Evolutionary conservation across 2,113 vertebrate species (phyloP), one percentile per base, ranked within the genome.

Genomic region (Ovis aries): DNA sequence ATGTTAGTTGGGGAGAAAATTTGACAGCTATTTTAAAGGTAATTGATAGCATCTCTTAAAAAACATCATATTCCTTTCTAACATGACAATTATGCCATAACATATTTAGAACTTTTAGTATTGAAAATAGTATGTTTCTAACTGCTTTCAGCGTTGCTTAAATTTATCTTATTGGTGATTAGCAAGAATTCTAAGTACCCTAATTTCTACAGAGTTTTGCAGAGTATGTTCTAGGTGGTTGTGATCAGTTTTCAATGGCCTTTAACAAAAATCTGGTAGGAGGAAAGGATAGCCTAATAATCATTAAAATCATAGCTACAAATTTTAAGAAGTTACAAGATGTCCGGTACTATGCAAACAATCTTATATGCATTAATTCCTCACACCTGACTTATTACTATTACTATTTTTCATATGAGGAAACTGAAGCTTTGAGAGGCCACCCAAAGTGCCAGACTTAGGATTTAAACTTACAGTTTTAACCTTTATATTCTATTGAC

Each of bases 21-120:
- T 90, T 97, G 96, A 97, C 83, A 98, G 50, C 88, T 97, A 83
- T 96, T 98, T 97, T 84, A 88, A 96, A 97, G 43, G 64, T 90
- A 95, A 94, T 93, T 96, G 94, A 93, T 67, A 97, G 48, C 1
- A 21, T 74, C 53, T 97, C n/a, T 93, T 94, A 78, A 97, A 81
- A 98, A 96, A 33, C 31, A 60, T 90, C 27, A 95, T 33, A 82
- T 88, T 95, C 5, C 16, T 92, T 91, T 94, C 59, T 92, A 91
- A 40, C 95, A 29, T 95, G 62, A 86, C 62, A 97, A 89, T 89
- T 95, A 97, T 87, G 71, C 52, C 45, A 97, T 64, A 85, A 96
- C 10, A 80, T 50, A 84, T 89, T 97, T 93, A 91, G 43, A 87
- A 3, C 2, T 95, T 94, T 93, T n/a, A 88, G 27, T 40, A 84